Base-by-base conservation (phyloP, 2,888 invertebrate species). In the Chalcis sispes region DNA sequence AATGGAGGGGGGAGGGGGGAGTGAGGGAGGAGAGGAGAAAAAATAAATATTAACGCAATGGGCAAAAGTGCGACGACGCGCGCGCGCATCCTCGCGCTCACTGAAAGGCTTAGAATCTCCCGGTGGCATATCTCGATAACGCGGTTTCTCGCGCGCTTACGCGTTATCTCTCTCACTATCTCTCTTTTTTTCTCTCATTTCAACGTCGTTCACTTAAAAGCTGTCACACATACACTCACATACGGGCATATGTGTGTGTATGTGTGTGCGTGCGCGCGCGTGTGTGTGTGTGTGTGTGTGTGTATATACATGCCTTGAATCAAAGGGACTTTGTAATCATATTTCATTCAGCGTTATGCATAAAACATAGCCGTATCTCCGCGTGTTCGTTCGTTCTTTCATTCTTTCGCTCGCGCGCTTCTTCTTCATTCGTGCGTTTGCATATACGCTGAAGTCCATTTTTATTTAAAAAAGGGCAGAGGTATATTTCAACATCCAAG, bases 321-420 rank as follows among this genome's bases (percentile, higher is more conserved):
- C 83, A 84, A 85, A 85, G 83, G 82, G 79, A 82, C 83, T 81
- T 81, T 80, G 83, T 83, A 83, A 84, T 83, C 81, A 83, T 83
- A 84, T 84, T 84, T 83, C 84, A 83, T 85, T 84, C 83, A 84
- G 81, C 76, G 81, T 81, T 83, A 84, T 84, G 82, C 83, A 85
- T 84, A 84, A 83, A 84, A 84, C 84, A 83, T 84, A 77, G 79
- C 77, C 80, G 4, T 48, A n/a, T n/a, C 36, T 70, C 70, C 69
- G 59, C 78, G 75, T 27, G 76, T 72, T 77, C 79, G 77, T 82
- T 75, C 81, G 77, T 61, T 77, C 75, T 64, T n/a, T 25, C 36
- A 29, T 25, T 20, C n/a, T n/a, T 10, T 20, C 18, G 3, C 10
- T 2, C 50, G 4, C 2, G n/a, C n/a, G n/a, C n/a, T n/a, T n/a